A percentile compares a stretch with the other conserved stretches of the same genome.
Conservation (phyloP, 2,113 vertebrate genomes). For the Chloropsis hardwickii region DNA sequence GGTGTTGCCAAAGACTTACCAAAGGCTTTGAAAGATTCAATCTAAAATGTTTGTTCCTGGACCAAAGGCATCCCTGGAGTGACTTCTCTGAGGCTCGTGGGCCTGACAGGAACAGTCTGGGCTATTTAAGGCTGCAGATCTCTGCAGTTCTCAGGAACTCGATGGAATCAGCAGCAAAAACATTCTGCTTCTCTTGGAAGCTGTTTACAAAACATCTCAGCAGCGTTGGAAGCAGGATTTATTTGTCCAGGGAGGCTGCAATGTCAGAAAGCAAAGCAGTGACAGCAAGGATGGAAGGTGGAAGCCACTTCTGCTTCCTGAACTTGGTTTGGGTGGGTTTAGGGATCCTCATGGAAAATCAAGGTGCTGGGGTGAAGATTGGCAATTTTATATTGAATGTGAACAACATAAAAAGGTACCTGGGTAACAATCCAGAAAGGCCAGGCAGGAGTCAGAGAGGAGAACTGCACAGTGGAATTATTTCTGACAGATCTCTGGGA, state of each 20-base stretch:
- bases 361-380: background rate
- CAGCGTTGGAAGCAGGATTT: background rate
- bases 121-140: background rate
- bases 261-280: background rate
- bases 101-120: background rate
- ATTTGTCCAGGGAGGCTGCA: background rate
- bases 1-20: background rate
- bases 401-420: background rate
- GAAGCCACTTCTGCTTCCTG: background rate
- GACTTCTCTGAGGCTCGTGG: background rate
- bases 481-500: background rate
- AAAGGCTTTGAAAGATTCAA: background rate
- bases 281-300: background rate
- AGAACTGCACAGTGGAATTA: background rate
- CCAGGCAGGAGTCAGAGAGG: background rate
- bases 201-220: background rate
- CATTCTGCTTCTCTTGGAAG: background rate
- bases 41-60: background rate
- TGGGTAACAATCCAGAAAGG: background rate
- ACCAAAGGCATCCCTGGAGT: background rate
- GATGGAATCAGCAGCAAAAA: background rate
- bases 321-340: background rate
- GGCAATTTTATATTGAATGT: fast-evolving
- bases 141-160: background rate
- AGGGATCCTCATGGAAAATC: background rate